Conservation (phyloP, 2,888 invertebrate species). For the Coremacera marginata region DNA sequence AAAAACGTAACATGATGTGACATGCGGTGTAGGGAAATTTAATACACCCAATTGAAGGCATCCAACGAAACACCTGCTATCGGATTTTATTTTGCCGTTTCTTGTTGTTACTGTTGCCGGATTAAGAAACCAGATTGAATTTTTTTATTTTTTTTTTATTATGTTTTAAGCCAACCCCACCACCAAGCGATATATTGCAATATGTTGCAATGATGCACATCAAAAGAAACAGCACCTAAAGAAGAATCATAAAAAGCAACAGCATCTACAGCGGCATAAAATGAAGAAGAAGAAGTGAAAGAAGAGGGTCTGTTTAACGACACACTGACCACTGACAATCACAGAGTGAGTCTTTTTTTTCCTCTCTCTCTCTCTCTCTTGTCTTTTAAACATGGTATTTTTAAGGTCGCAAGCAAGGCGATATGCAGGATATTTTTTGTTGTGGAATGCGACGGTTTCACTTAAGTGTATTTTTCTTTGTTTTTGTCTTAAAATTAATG, state of each 20-base stretch:
- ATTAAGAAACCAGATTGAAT: slow-evolving; percentile 26
- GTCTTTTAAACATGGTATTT: not conserved
- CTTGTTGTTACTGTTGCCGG: not conserved
- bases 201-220: slow-evolving; percentile 15
- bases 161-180: not conserved
- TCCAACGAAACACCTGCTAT: slow-evolving; percentile 35
- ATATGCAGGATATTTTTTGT: slow-evolving; percentile 16
- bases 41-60: slow-evolving; percentile 35
- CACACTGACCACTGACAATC: slow-evolving; percentile 24
- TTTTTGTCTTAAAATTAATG: not conserved
- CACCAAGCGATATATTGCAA: not conserved
- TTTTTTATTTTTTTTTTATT: no score
- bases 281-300: not conserved
- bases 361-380: no score
- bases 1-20: slow-evolving; percentile 34
- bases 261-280: not conserved
- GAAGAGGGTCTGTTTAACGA: slow-evolving; percentile 21
- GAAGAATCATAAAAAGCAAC: not conserved
- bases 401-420: slow-evolving; percentile 23
- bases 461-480: slow-evolving; percentile 6
- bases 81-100: not conserved
- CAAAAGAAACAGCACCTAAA: not conserved
- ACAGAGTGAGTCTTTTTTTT: not conserved
- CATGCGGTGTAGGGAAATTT: slow-evolving; percentile 34
- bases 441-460: slow-evolving; percentile 19